phyloP scores from a whole-genome alignment of 2,888 invertebrate genomes.

The Sericinus montela region DNA sequence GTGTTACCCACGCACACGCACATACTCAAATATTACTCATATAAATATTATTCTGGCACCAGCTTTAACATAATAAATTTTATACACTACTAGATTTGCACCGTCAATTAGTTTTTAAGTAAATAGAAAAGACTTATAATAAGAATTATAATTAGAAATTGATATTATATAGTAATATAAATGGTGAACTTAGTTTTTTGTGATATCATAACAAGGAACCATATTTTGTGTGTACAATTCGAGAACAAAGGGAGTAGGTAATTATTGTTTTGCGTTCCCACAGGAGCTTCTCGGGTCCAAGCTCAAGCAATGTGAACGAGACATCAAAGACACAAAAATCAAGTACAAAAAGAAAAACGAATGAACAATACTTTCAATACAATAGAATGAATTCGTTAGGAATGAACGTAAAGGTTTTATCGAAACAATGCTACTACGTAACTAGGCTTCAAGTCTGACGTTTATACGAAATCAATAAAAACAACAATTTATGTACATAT shows the following conservation, averaged over 20 bases:
- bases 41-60: too few relatives aligned
- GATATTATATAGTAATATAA: too few relatives aligned
- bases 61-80: too few relatives aligned
- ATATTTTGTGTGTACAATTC: slow-evolving; percentile 6
- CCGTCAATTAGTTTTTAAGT: too few relatives aligned
- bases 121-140: too few relatives aligned
- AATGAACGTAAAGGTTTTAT: slow-evolving; percentile 45
- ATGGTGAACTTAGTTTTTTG: too few relatives aligned
- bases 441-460: slow-evolving; percentile 7
- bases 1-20: too few relatives aligned
- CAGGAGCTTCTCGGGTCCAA: not conserved
- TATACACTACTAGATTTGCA: too few relatives aligned
- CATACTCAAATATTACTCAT: too few relatives aligned
- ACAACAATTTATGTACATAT: slow-evolving; percentile 6
- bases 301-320: slow-evolving; percentile 23
- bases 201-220: too few relatives aligned
- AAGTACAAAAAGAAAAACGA: slow-evolving; percentile 44
- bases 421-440: slow-evolving; percentile 43
- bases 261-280: slow-evolving; percentile 12
- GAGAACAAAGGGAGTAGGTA: slow-evolving; percentile 3
- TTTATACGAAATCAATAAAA: too few relatives aligned
- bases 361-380: slow-evolving; percentile 51
- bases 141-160: too few relatives aligned
- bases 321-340: slow-evolving; percentile 46
- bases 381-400: slow-evolving; percentile 59